phyloP scores from a whole-genome alignment of 2,888 invertebrate genomes.

The Mesodorylaimus sp. region DNA sequence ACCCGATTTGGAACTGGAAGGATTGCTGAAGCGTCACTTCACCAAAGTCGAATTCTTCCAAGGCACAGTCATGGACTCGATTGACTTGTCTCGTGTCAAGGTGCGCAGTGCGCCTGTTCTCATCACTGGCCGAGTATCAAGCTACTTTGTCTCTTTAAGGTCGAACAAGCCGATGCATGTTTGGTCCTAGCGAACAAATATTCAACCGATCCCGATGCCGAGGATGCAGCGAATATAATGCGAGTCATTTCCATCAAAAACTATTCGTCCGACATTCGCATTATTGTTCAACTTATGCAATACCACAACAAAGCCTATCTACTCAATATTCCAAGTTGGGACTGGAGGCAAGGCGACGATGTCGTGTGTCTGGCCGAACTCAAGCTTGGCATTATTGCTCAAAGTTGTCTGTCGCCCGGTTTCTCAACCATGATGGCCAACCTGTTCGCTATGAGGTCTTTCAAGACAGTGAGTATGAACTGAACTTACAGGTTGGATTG shows the following conservation, averaged over 20 bases:
- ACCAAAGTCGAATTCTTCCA: conserved; percentile 99
- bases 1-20: conserved; percentile 97
- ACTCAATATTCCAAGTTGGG: conserved; percentile 99
- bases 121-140: neutral
- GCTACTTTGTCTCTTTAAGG: conserved; percentile 43
- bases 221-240: conserved; percentile 99
- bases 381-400: conserved; percentile 97
- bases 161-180: conserved; percentile 97
- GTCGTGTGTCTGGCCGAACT: conserved; percentile 96
- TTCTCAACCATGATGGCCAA: conserved; percentile 99
- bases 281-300: conserved; percentile 99
- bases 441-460: conserved; percentile 85
- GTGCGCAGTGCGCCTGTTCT: conserved; percentile 17
- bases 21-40: conserved; percentile 98
- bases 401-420: conserved; percentile 95
- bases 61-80: conserved; percentile 99
- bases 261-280: conserved; percentile 96
- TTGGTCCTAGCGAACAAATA: conserved; percentile 98
- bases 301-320: conserved; percentile 99
- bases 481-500: neutral
- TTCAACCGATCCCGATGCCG: conserved; percentile 98
- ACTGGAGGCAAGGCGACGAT: conserved; percentile 99
- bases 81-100: conserved; percentile 97
- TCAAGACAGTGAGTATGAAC: conserved; percentile 36
- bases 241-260: conserved; percentile 99